A percentile compares a stretch with the other conserved stretches of the same genome.
Evolutionary conservation across 1,140 invertebrate genomes (phyloP).

Genomic region (Lepidurus packardi): DNA sequence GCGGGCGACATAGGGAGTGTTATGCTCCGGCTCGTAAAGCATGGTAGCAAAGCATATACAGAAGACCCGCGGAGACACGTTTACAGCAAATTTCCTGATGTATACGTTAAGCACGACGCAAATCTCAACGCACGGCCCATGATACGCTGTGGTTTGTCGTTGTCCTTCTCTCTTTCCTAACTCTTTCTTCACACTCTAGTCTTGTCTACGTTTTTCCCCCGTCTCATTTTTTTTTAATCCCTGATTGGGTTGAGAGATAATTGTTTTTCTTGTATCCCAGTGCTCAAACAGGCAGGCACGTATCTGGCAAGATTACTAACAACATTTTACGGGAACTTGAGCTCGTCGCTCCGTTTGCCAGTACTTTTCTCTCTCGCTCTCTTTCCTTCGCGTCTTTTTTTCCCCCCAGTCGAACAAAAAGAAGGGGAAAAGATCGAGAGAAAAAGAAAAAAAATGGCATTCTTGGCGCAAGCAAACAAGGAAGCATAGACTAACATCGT

Average conservation of each 20-base stretch:
- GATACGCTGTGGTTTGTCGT: no score
- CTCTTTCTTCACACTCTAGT: background rate
- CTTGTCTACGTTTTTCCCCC: background rate
- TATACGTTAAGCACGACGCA: no score
- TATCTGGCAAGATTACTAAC: background rate
- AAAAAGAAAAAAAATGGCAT: background rate
- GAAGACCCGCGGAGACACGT: background rate
- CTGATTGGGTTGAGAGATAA: background rate
- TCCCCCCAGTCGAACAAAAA: background rate
- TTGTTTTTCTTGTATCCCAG: background rate
- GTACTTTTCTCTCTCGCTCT: background rate
- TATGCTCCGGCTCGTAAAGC: constrained; percentile 3
- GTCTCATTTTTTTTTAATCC: background rate
- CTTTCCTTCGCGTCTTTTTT: background rate
- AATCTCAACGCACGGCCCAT: no score
- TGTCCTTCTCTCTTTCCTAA: no score
- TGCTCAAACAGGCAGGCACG: background rate
- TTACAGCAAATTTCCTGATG: background rate
- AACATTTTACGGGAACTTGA: background rate
- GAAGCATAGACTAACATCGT: background rate
- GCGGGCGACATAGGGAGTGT: background rate
- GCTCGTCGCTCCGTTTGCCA: background rate
- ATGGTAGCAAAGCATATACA: background rate
- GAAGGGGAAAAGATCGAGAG: background rate
- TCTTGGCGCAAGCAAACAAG: constrained; percentile 4